phyloP scores from a whole-genome alignment of 2,113 vertebrate species.

The Onychostruthus taczanowskii region DNA sequence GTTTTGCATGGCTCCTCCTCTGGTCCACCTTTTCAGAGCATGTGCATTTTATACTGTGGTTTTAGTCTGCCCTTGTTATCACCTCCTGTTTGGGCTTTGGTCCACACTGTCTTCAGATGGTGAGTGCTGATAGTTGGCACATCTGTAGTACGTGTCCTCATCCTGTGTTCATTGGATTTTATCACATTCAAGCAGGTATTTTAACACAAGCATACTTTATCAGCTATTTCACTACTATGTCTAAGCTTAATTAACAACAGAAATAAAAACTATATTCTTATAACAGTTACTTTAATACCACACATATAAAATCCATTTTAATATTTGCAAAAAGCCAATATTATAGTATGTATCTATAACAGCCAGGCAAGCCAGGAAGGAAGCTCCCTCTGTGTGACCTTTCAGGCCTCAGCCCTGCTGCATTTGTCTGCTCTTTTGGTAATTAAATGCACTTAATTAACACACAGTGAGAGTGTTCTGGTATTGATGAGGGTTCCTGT shows the following conservation, averaged over 20 bases:
- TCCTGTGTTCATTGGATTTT: background rate
- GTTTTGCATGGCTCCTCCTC: background rate
- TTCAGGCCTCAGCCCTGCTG: background rate
- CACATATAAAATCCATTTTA: background rate
- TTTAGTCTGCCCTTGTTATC: background rate
- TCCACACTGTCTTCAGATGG: background rate
- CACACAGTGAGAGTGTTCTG: background rate
- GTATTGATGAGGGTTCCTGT: background rate
- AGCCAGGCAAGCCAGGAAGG: background rate
- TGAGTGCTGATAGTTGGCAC: background rate
- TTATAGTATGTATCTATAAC: background rate
- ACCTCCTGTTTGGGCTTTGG: background rate
- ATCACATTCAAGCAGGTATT: background rate
- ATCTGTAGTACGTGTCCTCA: background rate
- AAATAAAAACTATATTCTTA: background rate
- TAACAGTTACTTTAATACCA: background rate
- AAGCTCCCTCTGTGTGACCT: background rate
- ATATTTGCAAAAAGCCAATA: background rate
- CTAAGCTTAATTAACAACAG: background rate
- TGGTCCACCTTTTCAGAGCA: background rate
- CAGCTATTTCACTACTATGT: background rate
- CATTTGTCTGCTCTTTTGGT: background rate
- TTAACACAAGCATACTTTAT: background rate
- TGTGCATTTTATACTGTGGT: background rate
- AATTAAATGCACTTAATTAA: background rate